Evolutionary conservation across 1,140 invertebrate genomes (phyloP), one percentile per base, ranked within the genome.

Genomic region (Wasmannia auropunctata): DNA sequence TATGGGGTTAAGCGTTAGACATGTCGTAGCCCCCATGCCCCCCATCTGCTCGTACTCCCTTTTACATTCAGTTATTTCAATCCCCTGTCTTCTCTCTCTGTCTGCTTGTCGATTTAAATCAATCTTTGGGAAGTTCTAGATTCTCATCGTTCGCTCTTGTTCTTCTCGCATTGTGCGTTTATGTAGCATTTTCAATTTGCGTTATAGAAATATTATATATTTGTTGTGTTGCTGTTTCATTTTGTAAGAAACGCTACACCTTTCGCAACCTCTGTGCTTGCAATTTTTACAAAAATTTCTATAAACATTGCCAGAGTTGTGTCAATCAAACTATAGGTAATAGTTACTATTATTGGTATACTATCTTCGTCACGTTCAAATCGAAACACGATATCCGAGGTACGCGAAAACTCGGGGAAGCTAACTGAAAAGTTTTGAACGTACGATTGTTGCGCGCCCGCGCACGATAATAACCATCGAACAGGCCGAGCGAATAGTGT

Each of bases 1-100:
- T n/a, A n/a, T 72, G 76, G 84, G 84, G 88, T 88, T 89, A 88
- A 88, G 69, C 43, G 77, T 51, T 86, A 89, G 88, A 89, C 88
- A 86, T n/a, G n/a, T n/a, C n/a, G n/a, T n/a, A n/a, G 77, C 84
- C 54, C 54, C n/a, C 16, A 56, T 69, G 72, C 56, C 49, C 37
- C 54, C 76, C 88, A 88, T 88, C 88, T 89, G 88, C 62, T 40
- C 28, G 74, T 75, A 51, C n/a, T 43, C 84, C 54, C 49, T 76
- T 83, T 86, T 83, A 83, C 72, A 72, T 83, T 83, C 51, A 72
- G 67, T 11, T 34, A 22, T n/a, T 25, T 46, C 67, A 1, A 22
- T 28, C 3, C 62, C 7, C 34, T 28, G 22, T 2, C 11, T 19
- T 8, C 7, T 25, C 16, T 16, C 0, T 51, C 14, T 43, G 4